Evolutionary conservation across 2,113 vertebrate genomes (phyloP).

Genomic region (Delphinus delphis): DNA sequence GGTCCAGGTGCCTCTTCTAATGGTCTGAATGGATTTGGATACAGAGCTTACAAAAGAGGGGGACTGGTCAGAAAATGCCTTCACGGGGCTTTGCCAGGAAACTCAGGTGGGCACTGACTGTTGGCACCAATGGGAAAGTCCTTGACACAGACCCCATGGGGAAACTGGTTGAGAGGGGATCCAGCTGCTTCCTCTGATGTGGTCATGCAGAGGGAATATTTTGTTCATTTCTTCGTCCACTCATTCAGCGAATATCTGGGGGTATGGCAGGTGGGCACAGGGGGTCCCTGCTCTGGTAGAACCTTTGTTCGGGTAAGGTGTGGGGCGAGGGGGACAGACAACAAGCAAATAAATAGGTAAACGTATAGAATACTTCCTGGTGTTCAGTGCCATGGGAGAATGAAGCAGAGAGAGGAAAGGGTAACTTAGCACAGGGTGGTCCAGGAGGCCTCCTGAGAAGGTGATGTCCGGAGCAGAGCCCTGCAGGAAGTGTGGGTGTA

Average conservation of each 20-base stretch:
- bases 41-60: neutral
- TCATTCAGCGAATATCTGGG: neutral
- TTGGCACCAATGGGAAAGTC: no score
- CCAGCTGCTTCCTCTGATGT: neutral
- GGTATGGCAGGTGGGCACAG: neutral
- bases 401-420: neutral
- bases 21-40: neutral
- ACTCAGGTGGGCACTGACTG: rapidly evolving
- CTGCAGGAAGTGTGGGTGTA: neutral
- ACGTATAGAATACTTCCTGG: neutral
- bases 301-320: neutral
- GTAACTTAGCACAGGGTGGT: no score
- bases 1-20: neutral
- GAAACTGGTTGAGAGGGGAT: rapidly evolving
- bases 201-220: neutral
- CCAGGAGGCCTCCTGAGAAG: neutral
- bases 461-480: neutral
- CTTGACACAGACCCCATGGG: rapidly evolving
- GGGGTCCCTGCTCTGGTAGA: neutral
- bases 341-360: neutral
- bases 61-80: neutral
- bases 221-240: neutral
- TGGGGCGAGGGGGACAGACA: neutral
- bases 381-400: neutral
- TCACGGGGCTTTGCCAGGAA: neutral